Conservation (phyloP, 2,113 vertebrate species). For the Larimichthys polyactis region DNA sequence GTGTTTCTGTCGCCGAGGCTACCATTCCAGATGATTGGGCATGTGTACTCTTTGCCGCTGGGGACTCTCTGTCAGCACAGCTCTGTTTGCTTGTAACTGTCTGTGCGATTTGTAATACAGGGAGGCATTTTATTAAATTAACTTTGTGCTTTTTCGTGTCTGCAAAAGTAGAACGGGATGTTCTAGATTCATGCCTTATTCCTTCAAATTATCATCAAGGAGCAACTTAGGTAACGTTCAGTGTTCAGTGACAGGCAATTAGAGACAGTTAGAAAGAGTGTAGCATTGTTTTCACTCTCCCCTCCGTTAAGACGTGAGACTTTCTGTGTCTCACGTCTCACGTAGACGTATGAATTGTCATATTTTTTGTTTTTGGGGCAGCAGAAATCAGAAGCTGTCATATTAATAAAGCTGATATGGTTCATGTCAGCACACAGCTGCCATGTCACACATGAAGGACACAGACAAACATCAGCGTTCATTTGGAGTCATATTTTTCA, state of each 20-base stretch:
- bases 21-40: conserved; percentile 25
- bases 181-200: conserved; percentile 16
- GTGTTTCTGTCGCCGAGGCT: conserved; percentile 3
- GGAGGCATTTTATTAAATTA: conserved; percentile 16
- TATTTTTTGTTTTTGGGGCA: background rate
- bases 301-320: background rate
- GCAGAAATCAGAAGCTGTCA: too few species aligned
- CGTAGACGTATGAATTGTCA: too few species aligned
- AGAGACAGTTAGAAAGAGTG: conserved; percentile 1
- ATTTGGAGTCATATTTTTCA: too few species aligned
- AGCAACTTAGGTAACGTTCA: conserved; percentile 1
- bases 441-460: too few species aligned
- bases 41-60: background rate
- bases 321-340: too few species aligned
- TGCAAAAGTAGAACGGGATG: conserved; percentile 20
- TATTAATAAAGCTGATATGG: background rate
- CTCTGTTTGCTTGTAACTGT: conserved; percentile 19
- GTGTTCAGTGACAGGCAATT: conserved; percentile 5
- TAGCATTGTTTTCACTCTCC: background rate
- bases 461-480: background rate
- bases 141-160: background rate
- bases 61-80: conserved; percentile 21
- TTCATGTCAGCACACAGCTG: background rate
- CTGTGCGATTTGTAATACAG: conserved; percentile 21
- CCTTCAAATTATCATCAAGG: conserved; percentile 21